Percentiles rank a stretch among this genome's conserved stretches.
Evolutionary conservation across 37 sponge, comb jelly and placozoan species (phyloP).

Genomic region (Agelas oroides): DNA sequence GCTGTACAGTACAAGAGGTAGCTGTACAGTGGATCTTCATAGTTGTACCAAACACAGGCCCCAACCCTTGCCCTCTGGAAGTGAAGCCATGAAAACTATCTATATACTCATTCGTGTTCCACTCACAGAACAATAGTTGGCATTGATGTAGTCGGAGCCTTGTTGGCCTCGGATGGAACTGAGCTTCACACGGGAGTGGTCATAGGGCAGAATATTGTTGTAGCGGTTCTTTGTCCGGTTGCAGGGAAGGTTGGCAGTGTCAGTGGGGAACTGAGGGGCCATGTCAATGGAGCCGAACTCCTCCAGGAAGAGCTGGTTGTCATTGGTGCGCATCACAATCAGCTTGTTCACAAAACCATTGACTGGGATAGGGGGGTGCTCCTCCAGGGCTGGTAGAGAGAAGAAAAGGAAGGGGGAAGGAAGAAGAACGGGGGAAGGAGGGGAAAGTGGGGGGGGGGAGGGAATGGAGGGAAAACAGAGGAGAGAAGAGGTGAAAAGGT

Average conservation of each 20-base stretch:
- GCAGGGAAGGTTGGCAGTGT: conserved; percentile 5
- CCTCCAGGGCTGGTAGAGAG: conserved; percentile 44
- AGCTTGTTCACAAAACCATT: conserved; percentile 58
- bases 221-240: conserved; percentile 83
- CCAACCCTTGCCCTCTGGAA: no score
- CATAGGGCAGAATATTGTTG: conserved; percentile 85
- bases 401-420: not conserved
- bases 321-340: conserved; percentile 66
- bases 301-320: conserved; percentile 83
- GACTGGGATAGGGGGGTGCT: conserved; percentile 70
- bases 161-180: conserved; percentile 31
- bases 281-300: conserved; percentile 81
- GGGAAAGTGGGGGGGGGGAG: not conserved
- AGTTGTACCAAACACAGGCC: no score
- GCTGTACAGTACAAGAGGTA: no score
- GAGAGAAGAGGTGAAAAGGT: no score
- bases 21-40: no score
- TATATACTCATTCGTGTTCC: not conserved
- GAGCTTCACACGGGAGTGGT: conserved; percentile 79
- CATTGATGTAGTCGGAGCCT: conserved; percentile 90
- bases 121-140: conserved; percentile 83
- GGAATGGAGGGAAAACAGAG: no score
- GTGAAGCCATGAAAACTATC: no score
- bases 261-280: conserved; percentile 16
- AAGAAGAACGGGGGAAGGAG: not conserved